These are phyloP conservation scores for Mormyrus hasselquistii DNA, from an alignment of 2,797 vertebrate genomes.

Conservation along the genomic window DNA sequence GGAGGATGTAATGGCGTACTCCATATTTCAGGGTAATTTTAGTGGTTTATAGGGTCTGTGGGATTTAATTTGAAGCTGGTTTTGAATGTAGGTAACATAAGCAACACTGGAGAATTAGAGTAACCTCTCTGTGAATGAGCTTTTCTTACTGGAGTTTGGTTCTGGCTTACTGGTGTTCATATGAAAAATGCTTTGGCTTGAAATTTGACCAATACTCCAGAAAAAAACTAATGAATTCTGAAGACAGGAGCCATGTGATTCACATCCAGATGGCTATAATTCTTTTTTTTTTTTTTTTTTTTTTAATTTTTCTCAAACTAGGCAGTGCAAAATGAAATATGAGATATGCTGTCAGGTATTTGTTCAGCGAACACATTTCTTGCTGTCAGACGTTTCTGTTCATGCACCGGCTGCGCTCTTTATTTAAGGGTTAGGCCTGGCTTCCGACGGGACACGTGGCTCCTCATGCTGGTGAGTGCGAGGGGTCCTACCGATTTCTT, in stretches of 20 bases:
- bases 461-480: not conserved
- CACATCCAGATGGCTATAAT: slow-evolving; percentile 9
- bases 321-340: not conserved
- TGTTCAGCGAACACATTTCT: not conserved
- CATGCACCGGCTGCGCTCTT: not conserved
- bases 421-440: not conserved
- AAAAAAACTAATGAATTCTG: not conserved
- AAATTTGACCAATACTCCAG: not conserved
- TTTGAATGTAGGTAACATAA: slow-evolving; percentile 9
- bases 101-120: slow-evolving; percentile 3
- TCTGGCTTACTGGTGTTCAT: not conserved
- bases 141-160: not conserved
- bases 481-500: not conserved
- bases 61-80: not conserved
- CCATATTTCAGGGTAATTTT: not conserved
- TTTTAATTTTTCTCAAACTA: not conserved
- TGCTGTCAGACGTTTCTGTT: not conserved
- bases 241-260: not conserved
- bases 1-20: slow-evolving; percentile 2
- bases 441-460: not conserved
- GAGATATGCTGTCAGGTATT: not conserved
- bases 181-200: not conserved
- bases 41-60: not conserved
- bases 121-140: not conserved
- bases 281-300: not conserved